Conservation (phyloP, 1,140 invertebrate species). For the Neodiprion virginianus region DNA sequence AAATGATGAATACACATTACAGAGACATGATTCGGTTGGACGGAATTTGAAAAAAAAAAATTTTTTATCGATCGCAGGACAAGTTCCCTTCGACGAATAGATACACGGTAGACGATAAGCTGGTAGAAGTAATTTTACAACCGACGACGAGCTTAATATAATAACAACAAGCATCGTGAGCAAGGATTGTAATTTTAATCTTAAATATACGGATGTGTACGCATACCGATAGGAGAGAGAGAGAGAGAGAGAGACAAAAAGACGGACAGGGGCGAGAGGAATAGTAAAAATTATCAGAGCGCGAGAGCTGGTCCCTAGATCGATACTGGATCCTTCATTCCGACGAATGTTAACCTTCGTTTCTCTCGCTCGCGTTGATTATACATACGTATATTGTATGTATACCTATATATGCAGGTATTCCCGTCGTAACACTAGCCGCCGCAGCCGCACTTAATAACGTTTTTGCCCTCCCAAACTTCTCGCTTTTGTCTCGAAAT, state of each 20-base stretch:
- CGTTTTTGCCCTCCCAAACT: conserved; percentile 2
- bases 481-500: not conserved
- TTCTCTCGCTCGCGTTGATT: not conserved
- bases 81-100: not conserved
- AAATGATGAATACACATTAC: too few species aligned
- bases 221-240: conserved; percentile 2
- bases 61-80: too few species aligned
- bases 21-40: too few species aligned
- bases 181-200: not conserved
- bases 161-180: not conserved
- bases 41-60: too few species aligned
- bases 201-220: not conserved
- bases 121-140: not conserved
- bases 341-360: conserved; percentile 5
- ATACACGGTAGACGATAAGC: not conserved
- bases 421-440: not conserved
- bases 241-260: not conserved
- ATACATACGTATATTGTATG: too few species aligned
- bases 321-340: conserved; percentile 21
- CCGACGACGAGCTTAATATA: not conserved
- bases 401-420: not conserved
- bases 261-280: not conserved
- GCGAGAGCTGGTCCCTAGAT: not conserved
- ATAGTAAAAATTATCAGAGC: not conserved
- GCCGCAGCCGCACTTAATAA: conserved; percentile 5